These are phyloP conservation scores for Stichopus chloronotus DNA, from an alignment of 35 echinoderm and acorn worm species.

Conservation along the genomic window DNA sequence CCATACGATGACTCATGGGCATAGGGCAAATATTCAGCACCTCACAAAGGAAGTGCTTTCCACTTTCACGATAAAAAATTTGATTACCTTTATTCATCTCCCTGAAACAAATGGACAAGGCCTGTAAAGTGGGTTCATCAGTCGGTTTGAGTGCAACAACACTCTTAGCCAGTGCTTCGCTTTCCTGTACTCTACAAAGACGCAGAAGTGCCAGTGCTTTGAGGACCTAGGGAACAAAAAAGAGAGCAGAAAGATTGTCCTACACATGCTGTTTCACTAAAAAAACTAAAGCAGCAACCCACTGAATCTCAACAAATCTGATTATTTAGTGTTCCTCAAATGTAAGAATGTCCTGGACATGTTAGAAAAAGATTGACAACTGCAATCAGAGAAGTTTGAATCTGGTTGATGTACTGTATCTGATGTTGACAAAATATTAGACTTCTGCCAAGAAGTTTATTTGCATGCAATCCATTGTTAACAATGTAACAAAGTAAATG, in stretches of 20 bases:
- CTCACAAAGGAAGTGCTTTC: too few species aligned
- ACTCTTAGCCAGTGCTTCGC: conserved; percentile 62
- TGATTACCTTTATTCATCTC: conserved; percentile 95
- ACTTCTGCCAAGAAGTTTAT: too few species aligned
- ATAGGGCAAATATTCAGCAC: too few species aligned
- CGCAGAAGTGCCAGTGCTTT: conserved; percentile 88
- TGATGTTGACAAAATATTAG: too few species aligned
- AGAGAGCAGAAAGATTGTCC: neutral
- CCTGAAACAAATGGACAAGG: conserved; percentile 83
- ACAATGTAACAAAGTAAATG: too few species aligned
- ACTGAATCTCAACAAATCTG: too few species aligned
- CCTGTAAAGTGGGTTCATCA: conserved; percentile 90
- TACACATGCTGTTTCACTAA: neutral
- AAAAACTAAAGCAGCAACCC: too few species aligned
- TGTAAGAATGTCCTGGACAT: neutral
- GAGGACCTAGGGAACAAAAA: conserved; percentile 65
- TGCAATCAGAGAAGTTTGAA: too few species aligned
- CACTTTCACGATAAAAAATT: neutral
- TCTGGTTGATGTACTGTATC: too few species aligned
- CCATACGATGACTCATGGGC: too few species aligned
- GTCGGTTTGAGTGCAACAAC: conserved; percentile 76
- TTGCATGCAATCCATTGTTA: too few species aligned
- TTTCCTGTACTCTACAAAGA: conserved; percentile 71
- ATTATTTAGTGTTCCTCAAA: neutral
- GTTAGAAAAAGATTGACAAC: too few species aligned